phyloP scores from a whole-genome alignment of 2,797 vertebrate genomes.

The Enteromius argenteus region DNA sequence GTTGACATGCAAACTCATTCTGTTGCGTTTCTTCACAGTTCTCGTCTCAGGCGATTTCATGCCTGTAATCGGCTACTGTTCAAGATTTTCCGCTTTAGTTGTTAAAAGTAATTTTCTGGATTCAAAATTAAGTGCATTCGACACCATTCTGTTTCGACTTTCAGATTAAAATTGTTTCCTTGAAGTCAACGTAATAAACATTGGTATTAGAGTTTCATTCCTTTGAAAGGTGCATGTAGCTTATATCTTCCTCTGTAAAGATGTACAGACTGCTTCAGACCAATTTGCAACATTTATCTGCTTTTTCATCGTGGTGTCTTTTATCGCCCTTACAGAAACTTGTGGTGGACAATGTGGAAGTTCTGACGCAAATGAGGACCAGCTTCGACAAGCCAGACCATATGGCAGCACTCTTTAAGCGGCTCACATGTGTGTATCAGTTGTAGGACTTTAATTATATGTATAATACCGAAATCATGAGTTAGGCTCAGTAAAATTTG shows the following conservation, averaged over 20 bases:
- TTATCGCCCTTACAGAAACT: constrained; percentile 86
- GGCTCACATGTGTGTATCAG: constrained; percentile 89
- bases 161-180: background rate
- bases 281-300: background rate
- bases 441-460: background rate
- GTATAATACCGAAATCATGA: background rate
- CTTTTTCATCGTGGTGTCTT: background rate
- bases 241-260: background rate
- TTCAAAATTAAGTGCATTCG: background rate
- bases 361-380: constrained; percentile 98
- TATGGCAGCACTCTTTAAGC: constrained; percentile 98
- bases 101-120: background rate
- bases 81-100: background rate
- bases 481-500: background rate
- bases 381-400: constrained; percentile 99
- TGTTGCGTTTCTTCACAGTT: background rate
- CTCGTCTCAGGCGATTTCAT: constrained; percentile 9
- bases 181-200: background rate
- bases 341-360: constrained; percentile 97
- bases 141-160: background rate
- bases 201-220: background rate
- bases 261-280: background rate
- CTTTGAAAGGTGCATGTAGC: background rate
- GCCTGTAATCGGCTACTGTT: background rate
- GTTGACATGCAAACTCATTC: background rate